Percentiles rank a stretch among this genome's conserved stretches.
These are phyloP conservation scores for Babyrousa celebensis DNA, from an alignment of 2,797 vertebrate genomes.

Conservation along the genomic window DNA sequence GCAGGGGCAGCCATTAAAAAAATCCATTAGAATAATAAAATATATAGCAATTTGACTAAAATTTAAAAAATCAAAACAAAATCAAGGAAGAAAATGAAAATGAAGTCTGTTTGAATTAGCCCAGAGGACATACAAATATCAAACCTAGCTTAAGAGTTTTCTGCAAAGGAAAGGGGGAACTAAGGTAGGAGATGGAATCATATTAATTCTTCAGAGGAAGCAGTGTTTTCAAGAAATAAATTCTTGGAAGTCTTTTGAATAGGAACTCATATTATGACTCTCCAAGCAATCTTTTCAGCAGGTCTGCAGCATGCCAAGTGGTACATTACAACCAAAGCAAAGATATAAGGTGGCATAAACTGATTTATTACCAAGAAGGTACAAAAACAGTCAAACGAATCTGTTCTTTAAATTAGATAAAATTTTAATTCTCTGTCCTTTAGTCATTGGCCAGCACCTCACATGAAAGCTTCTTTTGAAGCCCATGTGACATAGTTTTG, in stretches of 20 bases:
- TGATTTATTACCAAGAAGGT: background rate
- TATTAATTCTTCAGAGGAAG: background rate
- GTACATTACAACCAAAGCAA: background rate
- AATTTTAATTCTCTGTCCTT: background rate
- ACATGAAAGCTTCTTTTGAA: background rate
- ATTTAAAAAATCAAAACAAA: background rate
- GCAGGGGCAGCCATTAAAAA: background rate
- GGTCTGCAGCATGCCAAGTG: background rate
- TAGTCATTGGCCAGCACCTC: background rate
- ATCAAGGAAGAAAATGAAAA: slow-evolving; percentile 37
- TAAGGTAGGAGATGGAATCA: background rate
- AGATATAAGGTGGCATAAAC: background rate
- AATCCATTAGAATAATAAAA: slow-evolving; percentile 1
- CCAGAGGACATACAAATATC: background rate
- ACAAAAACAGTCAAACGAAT: background rate
- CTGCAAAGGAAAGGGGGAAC: background rate
- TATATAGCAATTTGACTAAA: background rate
- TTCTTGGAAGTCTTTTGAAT: background rate
- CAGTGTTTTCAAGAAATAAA: slow-evolving; percentile 2
- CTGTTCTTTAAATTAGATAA: background rate
- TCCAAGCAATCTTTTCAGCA: background rate
- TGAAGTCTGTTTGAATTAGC: background rate
- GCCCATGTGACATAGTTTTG: background rate
- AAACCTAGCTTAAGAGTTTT: background rate
- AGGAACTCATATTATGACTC: background rate